Percentiles rank a stretch among this genome's conserved stretches.
phyloP scores from a whole-genome alignment of 1,140 invertebrate genomes.

The Heliconius nattereri region DNA sequence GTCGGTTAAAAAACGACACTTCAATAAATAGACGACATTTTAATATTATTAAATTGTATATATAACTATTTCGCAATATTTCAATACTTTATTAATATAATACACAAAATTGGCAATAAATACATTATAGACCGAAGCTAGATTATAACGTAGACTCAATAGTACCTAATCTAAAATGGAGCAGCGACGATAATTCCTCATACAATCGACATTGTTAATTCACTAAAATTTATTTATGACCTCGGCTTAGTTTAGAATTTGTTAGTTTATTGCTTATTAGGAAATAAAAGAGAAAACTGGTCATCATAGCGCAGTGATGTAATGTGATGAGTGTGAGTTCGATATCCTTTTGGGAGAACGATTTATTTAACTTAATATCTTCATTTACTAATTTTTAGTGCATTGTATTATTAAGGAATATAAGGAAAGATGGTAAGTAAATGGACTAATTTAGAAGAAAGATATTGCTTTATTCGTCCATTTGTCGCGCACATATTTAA shows the following conservation, averaged over 20 bases:
- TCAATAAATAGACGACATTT: too few relatives aligned
- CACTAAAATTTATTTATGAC: neutral
- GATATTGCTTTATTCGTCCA: too few relatives aligned
- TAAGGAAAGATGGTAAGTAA: too few relatives aligned
- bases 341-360: neutral
- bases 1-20: neutral
- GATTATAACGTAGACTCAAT: slow-evolving; percentile 8
- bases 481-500: too few relatives aligned
- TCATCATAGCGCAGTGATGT: too few relatives aligned
- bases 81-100: too few relatives aligned
- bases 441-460: too few relatives aligned
- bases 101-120: neutral
- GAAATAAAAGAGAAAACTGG: neutral
- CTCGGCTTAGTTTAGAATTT: neutral
- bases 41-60: too few relatives aligned
- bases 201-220: slow-evolving; percentile 4
- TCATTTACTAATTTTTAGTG: too few relatives aligned
- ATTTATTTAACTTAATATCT: too few relatives aligned
- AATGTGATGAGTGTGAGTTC: neutral
- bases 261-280: neutral
- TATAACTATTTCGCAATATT: too few relatives aligned
- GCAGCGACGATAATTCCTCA: neutral
- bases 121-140: neutral
- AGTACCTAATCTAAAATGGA: neutral
- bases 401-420: too few relatives aligned